These are phyloP conservation scores for Microvelia longipes DNA, from an alignment of 1,140 invertebrate genomes.

Conservation along the genomic window DNA sequence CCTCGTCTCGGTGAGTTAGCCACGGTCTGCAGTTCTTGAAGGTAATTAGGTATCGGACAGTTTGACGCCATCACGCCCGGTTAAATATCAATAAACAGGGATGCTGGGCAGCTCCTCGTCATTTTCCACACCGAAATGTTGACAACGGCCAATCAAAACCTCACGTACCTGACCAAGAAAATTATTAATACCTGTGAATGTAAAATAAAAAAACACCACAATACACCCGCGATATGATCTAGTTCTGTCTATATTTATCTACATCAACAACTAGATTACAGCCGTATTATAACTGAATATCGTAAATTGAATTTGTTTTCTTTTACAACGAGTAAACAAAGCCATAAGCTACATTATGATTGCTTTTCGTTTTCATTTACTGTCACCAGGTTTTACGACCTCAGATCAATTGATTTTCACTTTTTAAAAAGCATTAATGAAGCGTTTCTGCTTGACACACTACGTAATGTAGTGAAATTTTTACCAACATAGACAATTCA, in stretches of 20 bases:
- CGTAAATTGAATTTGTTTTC: too few species aligned
- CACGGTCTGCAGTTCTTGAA: not conserved
- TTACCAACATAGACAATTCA: too few species aligned
- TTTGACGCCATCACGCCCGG: not conserved
- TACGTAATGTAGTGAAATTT: too few species aligned
- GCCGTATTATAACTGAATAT: too few species aligned
- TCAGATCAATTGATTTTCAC: too few species aligned
- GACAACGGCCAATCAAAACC: not conserved
- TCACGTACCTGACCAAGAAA: not conserved
- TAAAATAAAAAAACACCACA: not conserved
- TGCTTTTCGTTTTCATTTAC: too few species aligned
- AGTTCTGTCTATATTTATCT: not conserved
- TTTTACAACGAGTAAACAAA: too few species aligned
- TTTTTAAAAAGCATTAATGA: too few species aligned
- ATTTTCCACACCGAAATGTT: not conserved
- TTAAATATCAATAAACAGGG: not conserved
- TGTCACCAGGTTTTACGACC: too few species aligned
- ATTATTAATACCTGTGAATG: not conserved
- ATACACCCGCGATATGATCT: not conserved
- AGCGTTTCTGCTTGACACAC: too few species aligned
- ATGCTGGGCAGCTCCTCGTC: not conserved
- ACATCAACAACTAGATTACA: too few species aligned
- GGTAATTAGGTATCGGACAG: not conserved
- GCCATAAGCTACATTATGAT: too few species aligned
- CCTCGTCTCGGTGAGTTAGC: not conserved